Evolutionary conservation across 2,888 invertebrate species (phyloP).

Genomic region (Orthosia incerta): DNA sequence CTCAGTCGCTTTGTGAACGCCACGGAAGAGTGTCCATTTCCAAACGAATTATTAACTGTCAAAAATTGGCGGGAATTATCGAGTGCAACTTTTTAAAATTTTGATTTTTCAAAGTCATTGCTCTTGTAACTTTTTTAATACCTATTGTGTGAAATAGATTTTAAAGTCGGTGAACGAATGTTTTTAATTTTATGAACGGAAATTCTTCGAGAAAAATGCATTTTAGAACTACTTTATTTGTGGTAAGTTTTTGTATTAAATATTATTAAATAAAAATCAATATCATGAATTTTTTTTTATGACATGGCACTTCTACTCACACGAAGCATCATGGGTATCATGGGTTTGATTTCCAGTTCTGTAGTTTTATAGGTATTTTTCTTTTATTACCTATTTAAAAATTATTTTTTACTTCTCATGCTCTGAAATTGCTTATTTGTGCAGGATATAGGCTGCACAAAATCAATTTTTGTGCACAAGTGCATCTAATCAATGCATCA

Average conservation of each 20-base stretch:
- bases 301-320: not conserved
- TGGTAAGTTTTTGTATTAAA: conserved; percentile 47
- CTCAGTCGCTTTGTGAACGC: conserved; percentile 61
- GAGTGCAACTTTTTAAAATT: not conserved
- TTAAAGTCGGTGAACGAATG: not conserved
- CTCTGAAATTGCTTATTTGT: too few relatives aligned
- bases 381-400: too few relatives aligned
- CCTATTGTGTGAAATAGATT: not conserved
- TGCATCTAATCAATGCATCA: too few relatives aligned
- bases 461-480: too few relatives aligned
- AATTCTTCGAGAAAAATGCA: conserved; percentile 34
- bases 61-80: conserved; percentile 56
- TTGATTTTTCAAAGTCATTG: not conserved
- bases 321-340: not conserved
- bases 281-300: too few relatives aligned
- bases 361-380: not conserved
- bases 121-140: not conserved
- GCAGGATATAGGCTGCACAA: too few relatives aligned
- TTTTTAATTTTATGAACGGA: not conserved
- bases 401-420: too few relatives aligned
- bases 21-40: conserved; percentile 51
- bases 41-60: conserved; percentile 36
- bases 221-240: conserved; percentile 8
- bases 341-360: not conserved
- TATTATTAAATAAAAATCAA: too few relatives aligned